A percentile compares a stretch with the other conserved stretches of the same genome.
Evolutionary conservation across 2,113 vertebrate species (phyloP).

Genomic region (Sceloporus undulatus): DNA sequence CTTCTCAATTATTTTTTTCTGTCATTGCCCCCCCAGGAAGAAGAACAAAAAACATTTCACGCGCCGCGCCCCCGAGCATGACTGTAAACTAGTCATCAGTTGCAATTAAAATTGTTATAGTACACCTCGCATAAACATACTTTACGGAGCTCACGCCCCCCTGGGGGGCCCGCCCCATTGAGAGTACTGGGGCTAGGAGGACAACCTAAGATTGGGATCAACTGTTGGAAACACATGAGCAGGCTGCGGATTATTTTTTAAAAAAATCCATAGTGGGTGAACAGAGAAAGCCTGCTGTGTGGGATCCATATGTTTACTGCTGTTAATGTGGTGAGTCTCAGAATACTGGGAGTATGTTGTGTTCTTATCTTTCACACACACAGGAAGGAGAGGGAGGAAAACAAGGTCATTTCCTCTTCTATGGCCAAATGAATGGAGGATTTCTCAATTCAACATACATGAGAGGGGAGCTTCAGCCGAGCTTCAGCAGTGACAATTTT

Average conservation of each 20-base stretch:
- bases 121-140: too few species aligned
- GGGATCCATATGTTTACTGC: neutral
- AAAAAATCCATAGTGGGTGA: neutral
- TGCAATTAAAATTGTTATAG: too few species aligned
- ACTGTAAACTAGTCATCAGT: too few species aligned
- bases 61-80: too few species aligned
- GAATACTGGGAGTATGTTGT: neutral
- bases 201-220: neutral
- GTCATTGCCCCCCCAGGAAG: too few species aligned
- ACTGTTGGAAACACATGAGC: neutral
- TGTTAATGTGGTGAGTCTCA: neutral
- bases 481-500: neutral
- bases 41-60: too few species aligned
- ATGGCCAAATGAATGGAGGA: neutral
- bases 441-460: neutral
- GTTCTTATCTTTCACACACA: neutral
- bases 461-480: neutral
- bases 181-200: too few species aligned
- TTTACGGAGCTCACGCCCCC: too few species aligned
- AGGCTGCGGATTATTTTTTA: neutral
- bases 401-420: neutral
- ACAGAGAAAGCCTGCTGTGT: neutral
- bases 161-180: too few species aligned
- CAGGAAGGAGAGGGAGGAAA: neutral
- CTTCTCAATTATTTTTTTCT: too few species aligned